Conservation (phyloP, 30 jellyfish, hydroid and myxozoan genomes). For the Mastigias papua region DNA sequence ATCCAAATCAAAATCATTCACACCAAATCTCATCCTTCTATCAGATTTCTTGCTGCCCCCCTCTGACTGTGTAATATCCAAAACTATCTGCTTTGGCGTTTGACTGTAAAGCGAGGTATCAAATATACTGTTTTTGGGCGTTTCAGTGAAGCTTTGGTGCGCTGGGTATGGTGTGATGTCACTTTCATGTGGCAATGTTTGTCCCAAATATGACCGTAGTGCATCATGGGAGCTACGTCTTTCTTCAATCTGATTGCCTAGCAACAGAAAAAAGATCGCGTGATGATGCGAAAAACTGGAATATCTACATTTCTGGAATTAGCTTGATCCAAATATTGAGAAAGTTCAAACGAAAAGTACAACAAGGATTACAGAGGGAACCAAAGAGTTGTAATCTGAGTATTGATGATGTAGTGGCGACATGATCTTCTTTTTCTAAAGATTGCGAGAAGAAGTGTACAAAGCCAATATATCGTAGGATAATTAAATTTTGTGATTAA, state of each 20-base stretch:
- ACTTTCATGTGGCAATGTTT: neutral
- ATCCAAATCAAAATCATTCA: neutral
- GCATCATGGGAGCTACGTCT: neutral
- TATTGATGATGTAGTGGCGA: no score
- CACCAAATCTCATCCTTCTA: neutral
- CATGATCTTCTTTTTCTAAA: no score
- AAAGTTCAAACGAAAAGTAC: no score
- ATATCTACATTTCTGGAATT: no score
- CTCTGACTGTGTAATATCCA: neutral
- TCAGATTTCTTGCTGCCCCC: neutral
- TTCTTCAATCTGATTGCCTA: neutral
- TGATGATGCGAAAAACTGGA: neutral
- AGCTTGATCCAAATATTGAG: no score
- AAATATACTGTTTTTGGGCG: constrained; percentile 18
- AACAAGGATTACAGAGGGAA: no score
- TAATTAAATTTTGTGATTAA: neutral
- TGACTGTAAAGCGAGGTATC: neutral
- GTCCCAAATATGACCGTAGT: neutral
- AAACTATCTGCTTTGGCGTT: neutral
- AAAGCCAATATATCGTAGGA: no score
- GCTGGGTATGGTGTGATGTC: neutral
- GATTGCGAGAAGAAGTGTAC: neutral
- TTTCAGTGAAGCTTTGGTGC: neutral
- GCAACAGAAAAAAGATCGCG: neutral
- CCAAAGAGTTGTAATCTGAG: no score